These are phyloP conservation scores for Luperina nickerlii DNA, from an alignment of 2,888 invertebrate genomes.

Conservation along the genomic window DNA sequence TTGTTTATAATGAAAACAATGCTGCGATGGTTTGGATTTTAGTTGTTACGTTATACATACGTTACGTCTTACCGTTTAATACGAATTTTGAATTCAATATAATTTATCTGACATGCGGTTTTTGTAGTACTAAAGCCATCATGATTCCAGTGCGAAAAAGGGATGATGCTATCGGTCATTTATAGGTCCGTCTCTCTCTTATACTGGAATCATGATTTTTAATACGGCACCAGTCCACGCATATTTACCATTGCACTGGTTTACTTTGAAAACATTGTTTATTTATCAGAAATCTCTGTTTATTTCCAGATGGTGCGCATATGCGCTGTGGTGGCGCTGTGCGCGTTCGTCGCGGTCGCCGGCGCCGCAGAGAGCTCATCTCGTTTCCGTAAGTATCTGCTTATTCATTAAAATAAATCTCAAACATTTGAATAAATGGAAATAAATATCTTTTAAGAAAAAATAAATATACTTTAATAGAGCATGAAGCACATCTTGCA, in stretches of 20 bases:
- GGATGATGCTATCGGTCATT: not conserved
- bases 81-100: too few species aligned
- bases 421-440: not conserved
- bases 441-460: not conserved
- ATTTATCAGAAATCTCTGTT: constrained; percentile 22
- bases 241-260: not conserved
- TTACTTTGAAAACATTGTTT: not conserved
- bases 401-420: not conserved
- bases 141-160: not conserved
- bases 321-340: constrained; percentile 75
- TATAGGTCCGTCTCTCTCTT: not conserved
- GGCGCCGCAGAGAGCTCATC: constrained; percentile 76
- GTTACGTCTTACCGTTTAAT: too few species aligned
- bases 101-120: too few species aligned
- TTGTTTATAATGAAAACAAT: constrained; percentile 9
- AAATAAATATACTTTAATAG: not conserved
- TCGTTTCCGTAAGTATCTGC: constrained; percentile 81
- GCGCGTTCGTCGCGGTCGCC: constrained; percentile 72
- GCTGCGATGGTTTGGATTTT: not conserved
- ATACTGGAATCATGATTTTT: not conserved
- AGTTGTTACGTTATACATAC: too few species aligned
- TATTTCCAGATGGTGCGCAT: constrained; percentile 83
- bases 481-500: not conserved
- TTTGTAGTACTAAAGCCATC: not conserved
- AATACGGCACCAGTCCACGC: not conserved